Conservation (phyloP, 1,140 invertebrate species). For the Drosophila nasuta region DNA sequence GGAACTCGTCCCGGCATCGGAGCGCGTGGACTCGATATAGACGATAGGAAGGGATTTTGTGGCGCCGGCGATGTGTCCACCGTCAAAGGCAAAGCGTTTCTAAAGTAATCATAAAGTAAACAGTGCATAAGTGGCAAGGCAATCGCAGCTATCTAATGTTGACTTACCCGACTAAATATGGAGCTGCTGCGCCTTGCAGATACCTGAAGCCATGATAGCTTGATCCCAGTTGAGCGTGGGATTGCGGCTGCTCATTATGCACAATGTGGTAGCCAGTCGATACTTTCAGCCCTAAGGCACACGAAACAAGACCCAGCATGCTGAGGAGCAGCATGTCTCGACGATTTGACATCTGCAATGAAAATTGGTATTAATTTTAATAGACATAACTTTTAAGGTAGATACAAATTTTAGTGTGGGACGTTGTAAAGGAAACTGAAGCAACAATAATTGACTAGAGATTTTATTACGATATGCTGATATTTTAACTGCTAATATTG, state of each 20-base stretch:
- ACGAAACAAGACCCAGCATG: constrained; percentile 40
- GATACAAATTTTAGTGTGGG: background rate
- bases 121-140: background rate
- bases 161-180: constrained; percentile 49
- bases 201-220: constrained; percentile 55
- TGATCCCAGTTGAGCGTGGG: constrained; percentile 11
- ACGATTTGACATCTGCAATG: constrained; percentile 43
- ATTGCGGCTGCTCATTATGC: constrained; percentile 61
- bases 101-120: constrained; percentile 9
- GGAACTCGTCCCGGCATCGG: constrained; percentile 56
- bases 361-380: background rate
- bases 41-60: constrained; percentile 59
- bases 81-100: constrained; percentile 56
- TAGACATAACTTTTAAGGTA: background rate
- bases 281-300: constrained; percentile 54
- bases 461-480: too few relatives aligned
- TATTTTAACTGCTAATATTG: too few relatives aligned
- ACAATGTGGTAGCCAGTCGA: constrained; percentile 77
- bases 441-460: too few relatives aligned
- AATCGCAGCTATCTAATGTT: too few relatives aligned
- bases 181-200: constrained; percentile 42
- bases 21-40: constrained; percentile 24
- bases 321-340: constrained; percentile 50
- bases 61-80: constrained; percentile 60
- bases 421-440: too few relatives aligned